Evolutionary conservation across 2,113 vertebrate species (phyloP).

Genomic region (Dendropsophus ebraccatus): DNA sequence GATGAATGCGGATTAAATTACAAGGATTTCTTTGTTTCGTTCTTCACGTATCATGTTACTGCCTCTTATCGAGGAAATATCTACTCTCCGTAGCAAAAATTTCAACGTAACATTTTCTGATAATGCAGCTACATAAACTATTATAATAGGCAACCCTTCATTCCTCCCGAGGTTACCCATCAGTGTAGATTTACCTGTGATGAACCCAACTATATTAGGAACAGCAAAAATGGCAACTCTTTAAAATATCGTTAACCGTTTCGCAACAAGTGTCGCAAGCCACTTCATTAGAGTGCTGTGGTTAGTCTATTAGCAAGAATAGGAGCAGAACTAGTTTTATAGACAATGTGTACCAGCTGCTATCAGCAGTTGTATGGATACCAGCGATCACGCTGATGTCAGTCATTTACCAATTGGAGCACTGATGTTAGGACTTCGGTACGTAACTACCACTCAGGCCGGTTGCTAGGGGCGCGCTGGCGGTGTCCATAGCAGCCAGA

Average conservation of each 20-base stretch:
- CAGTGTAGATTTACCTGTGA: neutral
- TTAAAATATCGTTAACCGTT: neutral
- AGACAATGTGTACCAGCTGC: no score
- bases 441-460: no score
- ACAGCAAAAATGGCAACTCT: neutral
- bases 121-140: neutral
- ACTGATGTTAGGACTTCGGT: no score
- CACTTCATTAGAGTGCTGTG: no score
- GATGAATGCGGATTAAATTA: neutral
- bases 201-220: neutral
- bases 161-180: neutral
- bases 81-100: neutral
- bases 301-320: no score
- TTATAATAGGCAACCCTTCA: neutral
- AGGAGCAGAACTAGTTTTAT: no score
- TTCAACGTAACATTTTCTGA: neutral
- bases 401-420: no score
- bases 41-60: constrained; percentile 4
- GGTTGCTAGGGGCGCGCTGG: no score
- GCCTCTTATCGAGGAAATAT: neutral
- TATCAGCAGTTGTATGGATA: no score
- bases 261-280: no score
- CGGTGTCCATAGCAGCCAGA: no score
- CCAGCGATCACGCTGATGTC: no score
- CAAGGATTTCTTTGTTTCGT: neutral